Evolutionary conservation across 2,113 vertebrate genomes (phyloP), one percentile per base, ranked within the genome.

Genomic region (Menura novaehollandiae): DNA sequence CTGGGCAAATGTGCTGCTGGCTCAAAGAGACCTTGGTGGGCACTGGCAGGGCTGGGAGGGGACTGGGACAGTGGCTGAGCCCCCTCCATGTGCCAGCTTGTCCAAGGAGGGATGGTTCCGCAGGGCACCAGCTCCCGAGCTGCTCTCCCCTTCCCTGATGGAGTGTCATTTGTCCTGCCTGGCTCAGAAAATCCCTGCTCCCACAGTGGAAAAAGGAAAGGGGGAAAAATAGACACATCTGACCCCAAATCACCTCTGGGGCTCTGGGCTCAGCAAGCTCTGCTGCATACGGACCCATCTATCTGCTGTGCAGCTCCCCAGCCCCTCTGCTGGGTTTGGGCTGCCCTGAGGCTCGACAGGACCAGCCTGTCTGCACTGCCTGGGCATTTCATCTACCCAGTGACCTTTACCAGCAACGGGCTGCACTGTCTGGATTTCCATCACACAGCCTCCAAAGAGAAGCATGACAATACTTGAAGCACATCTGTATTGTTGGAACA

Each of bases 231-330:
- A 75, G 46, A 80, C 44, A 63, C 64, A 85, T 94, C 63, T 93
- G 88, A 35, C 78, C 82, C 68, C 56, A 88, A 72, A 93, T 21
- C 85, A 84, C 26, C 72, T 80, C 90, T 84, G 90, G 88, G 63
- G 79, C 88, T 82, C 66, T 74, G 4, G 1, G 68, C 80, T 96
- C 72, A 89, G 88, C 63, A 47, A 93, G 75, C 82, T 52, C 67
- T 88, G 89, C 71, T 32, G 35, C 24, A 0, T 8, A 43, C 4
- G 0, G 63, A 13, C 78, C 21, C 75, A 91, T 55, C 78, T 79
- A 59, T 86, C 88, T 88, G 82, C 87, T 0, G 0, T 10, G 37
- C 63, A 79, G 19, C 75, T 85, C 88, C 85, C 55, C 0, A 0
- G 83, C 33, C 85, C 46, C 92, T 75, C 66, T 35, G 71, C 67